Evolutionary conservation across 2,797 vertebrate genomes (phyloP), one percentile per base, ranked within the genome.

Genomic region (Phoxinus dragarum): DNA sequence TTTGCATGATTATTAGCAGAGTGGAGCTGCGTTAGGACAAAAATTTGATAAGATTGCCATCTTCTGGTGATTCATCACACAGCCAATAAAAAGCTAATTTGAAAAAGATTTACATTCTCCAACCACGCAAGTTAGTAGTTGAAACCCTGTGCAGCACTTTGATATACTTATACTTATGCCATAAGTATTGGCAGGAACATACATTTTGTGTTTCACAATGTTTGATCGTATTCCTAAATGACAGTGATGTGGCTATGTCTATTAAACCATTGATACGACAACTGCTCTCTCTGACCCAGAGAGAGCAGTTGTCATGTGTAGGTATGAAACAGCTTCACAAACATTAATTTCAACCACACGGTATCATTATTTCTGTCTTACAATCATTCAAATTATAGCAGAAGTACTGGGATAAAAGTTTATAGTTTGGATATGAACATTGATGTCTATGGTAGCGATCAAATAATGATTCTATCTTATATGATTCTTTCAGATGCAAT

Each of bases 11-110:
- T 44, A 19, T 8, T 79, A 64, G 40, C 56, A 34, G 10, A n/a
- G 40, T 44, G 8, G 12, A 77, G 54, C 23, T 77, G 54, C 11
- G 31, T 64, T 44, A 21, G 16, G 8, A 31, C 8, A 34, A 66
- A 79, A 3, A 44, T 78, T 44, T 9, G 23, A 10, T 17, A 44
- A 69, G 64, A 56, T 81, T n/a, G 67, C 80, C 80, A 81, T 72
- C 67, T 81, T 54, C 67, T 81, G 67, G 67, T 44, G 21, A 47
- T 52, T 68, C 7, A 68, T 3, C 1, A 40, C 74, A 77, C 2
- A 77, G 5, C 19, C 21, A 38, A 21, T 21, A 34, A 36, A 11
- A 21, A 75, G 19, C 47, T 36, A 0, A 36, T 75, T 75, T 56
- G 10, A 75, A 23, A 6, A 23, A 6, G 1, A 16, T 16, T 72